These are phyloP conservation scores for Dendrolimus pini DNA, from an alignment of 2,888 invertebrate genomes.

Conservation along the genomic window DNA sequence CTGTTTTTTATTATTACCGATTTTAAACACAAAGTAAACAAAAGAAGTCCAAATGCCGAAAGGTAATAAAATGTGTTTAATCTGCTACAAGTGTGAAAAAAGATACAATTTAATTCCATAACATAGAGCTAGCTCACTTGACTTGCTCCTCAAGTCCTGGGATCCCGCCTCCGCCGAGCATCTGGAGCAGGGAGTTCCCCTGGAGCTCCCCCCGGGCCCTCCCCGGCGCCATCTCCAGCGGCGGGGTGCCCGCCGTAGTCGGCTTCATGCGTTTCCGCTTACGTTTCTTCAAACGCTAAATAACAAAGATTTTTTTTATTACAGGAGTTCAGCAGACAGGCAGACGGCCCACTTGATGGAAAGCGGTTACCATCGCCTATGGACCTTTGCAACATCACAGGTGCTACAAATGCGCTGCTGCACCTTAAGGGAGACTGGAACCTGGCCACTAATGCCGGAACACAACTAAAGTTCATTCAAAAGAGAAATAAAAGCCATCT, in stretches of 20 bases:
- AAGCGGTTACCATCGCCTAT: not conserved
- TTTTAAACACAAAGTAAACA: too few relatives aligned
- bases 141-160: conserved; percentile 5
- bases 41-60: too few relatives aligned
- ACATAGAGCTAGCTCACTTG: too few relatives aligned
- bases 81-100: not conserved
- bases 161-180: conserved; percentile 4
- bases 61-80: too few relatives aligned
- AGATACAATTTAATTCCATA: not conserved
- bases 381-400: too few relatives aligned
- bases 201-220: conserved; percentile 7
- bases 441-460: too few relatives aligned
- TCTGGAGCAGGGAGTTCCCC: conserved; percentile 6
- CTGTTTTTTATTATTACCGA: too few relatives aligned
- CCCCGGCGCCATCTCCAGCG: not conserved
- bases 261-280: conserved; percentile 10
- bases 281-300: conserved; percentile 13
- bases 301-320: not conserved
- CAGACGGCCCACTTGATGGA: not conserved
- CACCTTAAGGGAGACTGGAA: too few relatives aligned
- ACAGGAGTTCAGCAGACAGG: not conserved
- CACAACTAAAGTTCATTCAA: too few relatives aligned
- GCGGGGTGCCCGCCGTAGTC: not conserved
- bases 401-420: too few relatives aligned
- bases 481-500: too few relatives aligned